Evolutionary conservation across 53 echinoderm and acorn worm genomes (phyloP).

Genomic region (Apostichopus leukothele): DNA sequence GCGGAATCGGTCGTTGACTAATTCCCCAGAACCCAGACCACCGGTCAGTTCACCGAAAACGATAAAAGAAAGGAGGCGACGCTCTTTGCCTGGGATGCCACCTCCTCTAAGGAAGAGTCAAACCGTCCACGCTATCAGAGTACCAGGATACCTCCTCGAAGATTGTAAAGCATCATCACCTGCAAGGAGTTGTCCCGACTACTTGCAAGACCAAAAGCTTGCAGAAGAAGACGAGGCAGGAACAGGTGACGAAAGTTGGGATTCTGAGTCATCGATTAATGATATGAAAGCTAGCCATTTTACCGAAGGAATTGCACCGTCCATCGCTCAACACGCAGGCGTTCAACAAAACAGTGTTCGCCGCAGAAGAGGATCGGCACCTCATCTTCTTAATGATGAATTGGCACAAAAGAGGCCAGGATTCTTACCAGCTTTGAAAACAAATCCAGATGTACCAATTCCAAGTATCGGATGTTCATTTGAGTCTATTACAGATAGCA

Average conservation of each 20-base stretch:
- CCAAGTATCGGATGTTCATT: slow-evolving; percentile 74
- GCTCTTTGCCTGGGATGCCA: slow-evolving; percentile 78
- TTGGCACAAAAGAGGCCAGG: slow-evolving; percentile 76
- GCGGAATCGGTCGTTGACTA: slow-evolving; percentile 26
- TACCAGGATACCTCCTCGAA: slow-evolving; percentile 57
- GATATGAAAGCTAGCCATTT: neutral
- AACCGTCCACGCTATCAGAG: slow-evolving; percentile 72
- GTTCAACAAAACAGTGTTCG: slow-evolving; percentile 32
- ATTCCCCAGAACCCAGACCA: slow-evolving; percentile 36
- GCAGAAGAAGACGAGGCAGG: slow-evolving; percentile 23
- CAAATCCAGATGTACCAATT: slow-evolving; percentile 67
- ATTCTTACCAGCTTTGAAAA: slow-evolving; percentile 74
- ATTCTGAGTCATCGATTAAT: slow-evolving; percentile 8
- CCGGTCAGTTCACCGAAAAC: neutral
- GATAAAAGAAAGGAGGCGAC: slow-evolving; percentile 49
- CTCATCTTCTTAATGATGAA: slow-evolving; percentile 79
- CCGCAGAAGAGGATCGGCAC: slow-evolving; percentile 67
- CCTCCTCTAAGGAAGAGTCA: slow-evolving; percentile 83
- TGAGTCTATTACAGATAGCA: neutral
- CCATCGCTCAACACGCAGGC: neutral
- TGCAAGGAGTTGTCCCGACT: slow-evolving; percentile 52
- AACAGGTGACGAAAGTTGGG: slow-evolving; percentile 50
- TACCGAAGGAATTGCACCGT: neutral
- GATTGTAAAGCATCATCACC: slow-evolving; percentile 28
- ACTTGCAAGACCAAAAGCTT: slow-evolving; percentile 36